Conservation (phyloP, 2,113 vertebrate genomes). For the Gymnobelideus leadbeateri region DNA sequence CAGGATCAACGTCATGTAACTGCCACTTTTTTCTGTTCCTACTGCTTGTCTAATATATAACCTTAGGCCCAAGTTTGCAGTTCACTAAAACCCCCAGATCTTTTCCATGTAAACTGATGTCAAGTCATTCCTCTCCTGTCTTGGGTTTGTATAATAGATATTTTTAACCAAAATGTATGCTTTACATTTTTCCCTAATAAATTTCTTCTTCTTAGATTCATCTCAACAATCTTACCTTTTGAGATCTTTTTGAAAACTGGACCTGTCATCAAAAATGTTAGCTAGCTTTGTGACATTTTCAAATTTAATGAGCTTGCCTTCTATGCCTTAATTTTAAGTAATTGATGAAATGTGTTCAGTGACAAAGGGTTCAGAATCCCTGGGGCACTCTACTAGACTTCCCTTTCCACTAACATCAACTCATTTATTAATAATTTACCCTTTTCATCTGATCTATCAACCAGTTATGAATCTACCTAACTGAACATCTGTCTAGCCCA, state of each 20-base stretch:
- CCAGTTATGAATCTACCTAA: neutral
- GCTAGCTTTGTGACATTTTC: neutral
- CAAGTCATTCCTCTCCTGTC: too few species aligned
- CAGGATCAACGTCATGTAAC: too few species aligned
- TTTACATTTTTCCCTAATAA: too few species aligned
- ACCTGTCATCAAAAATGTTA: neutral
- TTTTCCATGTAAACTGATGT: too few species aligned
- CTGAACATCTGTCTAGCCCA: neutral
- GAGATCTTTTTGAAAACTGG: neutral
- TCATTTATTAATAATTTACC: neutral
- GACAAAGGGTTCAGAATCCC: neutral
- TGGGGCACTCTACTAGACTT: neutral
- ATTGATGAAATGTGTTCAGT: neutral
- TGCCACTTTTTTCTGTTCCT: too few species aligned
- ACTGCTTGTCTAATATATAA: too few species aligned
- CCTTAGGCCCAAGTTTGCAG: too few species aligned
- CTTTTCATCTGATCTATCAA: neutral
- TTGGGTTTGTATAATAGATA: too few species aligned
- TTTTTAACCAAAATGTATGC: too few species aligned
- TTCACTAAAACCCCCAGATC: too few species aligned
- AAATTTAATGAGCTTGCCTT: neutral
- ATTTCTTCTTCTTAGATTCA: neutral
- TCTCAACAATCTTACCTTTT: neutral
- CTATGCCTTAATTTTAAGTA: too few species aligned
- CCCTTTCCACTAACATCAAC: neutral